These are phyloP conservation scores for Leptinotarsa rubiginosa DNA, from an alignment of 2,888 invertebrate species.

Conservation along the genomic window DNA sequence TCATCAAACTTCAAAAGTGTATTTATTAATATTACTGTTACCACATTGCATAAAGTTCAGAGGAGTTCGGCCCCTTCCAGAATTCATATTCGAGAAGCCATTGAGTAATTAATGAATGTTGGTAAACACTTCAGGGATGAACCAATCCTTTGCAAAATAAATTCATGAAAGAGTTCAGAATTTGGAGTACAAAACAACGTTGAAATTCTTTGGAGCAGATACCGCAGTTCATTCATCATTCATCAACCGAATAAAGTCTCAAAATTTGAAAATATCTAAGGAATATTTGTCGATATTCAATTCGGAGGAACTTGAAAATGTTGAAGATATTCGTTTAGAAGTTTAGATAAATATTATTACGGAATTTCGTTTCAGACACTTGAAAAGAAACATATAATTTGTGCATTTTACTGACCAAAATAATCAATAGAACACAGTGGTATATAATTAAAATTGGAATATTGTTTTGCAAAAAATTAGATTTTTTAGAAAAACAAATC, in stretches of 20 bases:
- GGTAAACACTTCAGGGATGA: constrained; percentile 21
- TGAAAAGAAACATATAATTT: too few relatives aligned
- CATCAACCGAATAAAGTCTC: background rate
- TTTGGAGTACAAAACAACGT: constrained; percentile 3
- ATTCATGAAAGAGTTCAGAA: background rate
- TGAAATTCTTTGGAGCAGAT: constrained; percentile 7
- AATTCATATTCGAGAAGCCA: background rate
- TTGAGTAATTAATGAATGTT: constrained; percentile 10
- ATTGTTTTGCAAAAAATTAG: too few relatives aligned
- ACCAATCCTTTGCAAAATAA: constrained; percentile 7
- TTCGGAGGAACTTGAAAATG: background rate
- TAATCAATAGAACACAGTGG: too few relatives aligned
- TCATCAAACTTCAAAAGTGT: too few relatives aligned
- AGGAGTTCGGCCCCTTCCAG: background rate
- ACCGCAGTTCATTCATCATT: constrained; percentile 14
- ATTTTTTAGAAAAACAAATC: too few relatives aligned
- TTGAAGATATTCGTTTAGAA: background rate
- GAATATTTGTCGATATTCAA: background rate
- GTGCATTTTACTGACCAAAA: too few relatives aligned
- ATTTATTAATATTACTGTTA: too few relatives aligned
- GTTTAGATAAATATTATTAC: background rate
- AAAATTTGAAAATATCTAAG: background rate
- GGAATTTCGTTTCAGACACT: background rate
- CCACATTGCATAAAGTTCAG: background rate
- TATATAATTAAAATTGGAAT: too few relatives aligned